phyloP scores from a whole-genome alignment of 2,888 invertebrate species.

The Dolichopus griseipennis region DNA sequence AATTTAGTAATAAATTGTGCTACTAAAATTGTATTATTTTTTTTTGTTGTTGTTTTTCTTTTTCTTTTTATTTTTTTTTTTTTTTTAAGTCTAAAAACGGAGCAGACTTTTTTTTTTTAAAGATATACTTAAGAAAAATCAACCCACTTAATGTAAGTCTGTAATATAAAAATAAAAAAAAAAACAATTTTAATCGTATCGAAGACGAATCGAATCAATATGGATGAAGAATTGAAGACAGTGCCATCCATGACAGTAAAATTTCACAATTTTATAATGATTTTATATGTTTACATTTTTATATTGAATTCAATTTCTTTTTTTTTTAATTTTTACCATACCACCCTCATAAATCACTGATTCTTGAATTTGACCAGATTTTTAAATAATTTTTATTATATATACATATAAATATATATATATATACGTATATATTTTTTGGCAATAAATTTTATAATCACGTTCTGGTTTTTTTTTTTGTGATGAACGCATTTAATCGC shows the following conservation, averaged over 20 bases:
- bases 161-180: neutral
- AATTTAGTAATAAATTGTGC: slow-evolving; percentile 1
- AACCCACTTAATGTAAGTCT: no score
- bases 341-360: neutral
- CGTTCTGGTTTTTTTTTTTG: neutral
- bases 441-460: slow-evolving; percentile 3
- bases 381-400: neutral
- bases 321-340: neutral
- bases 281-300: neutral
- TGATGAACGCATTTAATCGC: neutral
- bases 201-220: neutral
- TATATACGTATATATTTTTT: no score
- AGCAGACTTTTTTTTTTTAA: no score
- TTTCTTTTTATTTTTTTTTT: no score
- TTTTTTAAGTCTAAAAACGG: no score
- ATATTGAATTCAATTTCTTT: neutral
- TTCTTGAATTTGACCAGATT: neutral
- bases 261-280: neutral
- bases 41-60: neutral
- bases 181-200: neutral
- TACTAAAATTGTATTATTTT: neutral
- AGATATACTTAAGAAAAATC: no score
- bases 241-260: neutral
- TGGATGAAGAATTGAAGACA: neutral
- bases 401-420: no score